Percentiles rank a stretch among this genome's conserved stretches.
These are phyloP conservation scores for Agriopis aurantiaria DNA, from an alignment of 2,888 invertebrate genomes.

Conservation along the genomic window DNA sequence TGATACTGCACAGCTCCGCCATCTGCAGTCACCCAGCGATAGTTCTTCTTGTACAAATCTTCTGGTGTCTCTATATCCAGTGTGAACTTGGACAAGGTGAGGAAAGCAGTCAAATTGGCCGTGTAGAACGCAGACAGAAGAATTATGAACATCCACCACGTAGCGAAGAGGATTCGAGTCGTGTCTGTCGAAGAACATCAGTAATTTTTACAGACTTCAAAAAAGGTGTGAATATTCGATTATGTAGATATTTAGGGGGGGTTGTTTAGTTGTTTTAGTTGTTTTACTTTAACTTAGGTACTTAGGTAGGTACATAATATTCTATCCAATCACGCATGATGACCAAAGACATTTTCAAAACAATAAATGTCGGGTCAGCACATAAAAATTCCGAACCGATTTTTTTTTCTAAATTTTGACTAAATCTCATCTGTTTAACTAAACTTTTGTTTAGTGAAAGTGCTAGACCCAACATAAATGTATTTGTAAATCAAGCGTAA, in stretches of 20 bases:
- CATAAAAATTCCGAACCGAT: too few relatives aligned
- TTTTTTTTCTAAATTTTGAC: too few relatives aligned
- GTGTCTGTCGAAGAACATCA: conserved; percentile 88
- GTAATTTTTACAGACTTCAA: background rate
- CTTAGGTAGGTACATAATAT: too few relatives aligned
- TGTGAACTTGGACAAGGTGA: conserved; percentile 94
- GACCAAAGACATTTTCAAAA: too few relatives aligned
- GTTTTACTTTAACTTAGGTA: too few relatives aligned
- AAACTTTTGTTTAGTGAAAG: too few relatives aligned
- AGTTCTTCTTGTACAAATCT: conserved; percentile 89
- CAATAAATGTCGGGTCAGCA: too few relatives aligned
- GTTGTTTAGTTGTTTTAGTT: too few relatives aligned
- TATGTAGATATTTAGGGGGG: background rate
- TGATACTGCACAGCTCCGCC: conserved; percentile 90
- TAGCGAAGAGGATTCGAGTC: conserved; percentile 93
- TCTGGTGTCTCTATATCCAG: conserved; percentile 90
- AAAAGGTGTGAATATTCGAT: background rate
- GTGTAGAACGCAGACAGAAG: conserved; percentile 96
- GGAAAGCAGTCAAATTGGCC: conserved; percentile 95
- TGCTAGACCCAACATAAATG: too few relatives aligned
- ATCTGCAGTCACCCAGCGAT: conserved; percentile 89
- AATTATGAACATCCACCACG: conserved; percentile 97
- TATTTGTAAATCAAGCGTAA: too few relatives aligned
- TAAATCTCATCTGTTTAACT: too few relatives aligned
- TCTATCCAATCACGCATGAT: too few relatives aligned